Base-by-base conservation (phyloP, 2,888 invertebrate species). In the Pyrochroa serraticornis region DNA sequence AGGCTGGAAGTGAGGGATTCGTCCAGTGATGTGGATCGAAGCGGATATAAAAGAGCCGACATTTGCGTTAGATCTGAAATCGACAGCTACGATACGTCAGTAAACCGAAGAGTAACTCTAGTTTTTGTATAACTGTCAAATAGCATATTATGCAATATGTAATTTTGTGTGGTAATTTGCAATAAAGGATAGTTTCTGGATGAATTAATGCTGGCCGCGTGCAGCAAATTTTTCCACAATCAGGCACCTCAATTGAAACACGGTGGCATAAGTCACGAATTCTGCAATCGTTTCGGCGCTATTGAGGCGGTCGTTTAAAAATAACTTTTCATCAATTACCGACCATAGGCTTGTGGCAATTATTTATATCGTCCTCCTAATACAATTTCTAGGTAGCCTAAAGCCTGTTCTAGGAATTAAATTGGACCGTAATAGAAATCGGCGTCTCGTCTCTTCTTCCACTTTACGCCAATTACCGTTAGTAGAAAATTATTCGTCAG, bases 61-160 rank as follows among this genome's bases (percentile, higher is more conserved):
- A 78, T 83, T 66, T 83, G 82, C 60, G 83, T 83, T 1, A 75
- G 83, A 52, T 77, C 79, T 1, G 83, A 83, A 68, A 78, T 78
- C 31, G 83, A 83, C 62, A 83, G 82, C 66, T 83, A 83, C 51
- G 83, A 83, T 64, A 69, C 67, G 9, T 74, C 71, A n/a, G 82
- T 83, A 3, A 83, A 83, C 62, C 71, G 76, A 64, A 47, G 71
- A 36, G 80, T 81, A 8, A 82, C 81, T n/a, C 64, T 80, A 35
- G 71, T 79, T 39, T 77, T 80, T 68, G 58, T 69, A 36, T 65
- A 64, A 67, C n/a, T 12, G 10, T 13, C 42, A n/a, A n/a, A n/a
- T n/a, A n/a, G n/a, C n/a, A 10, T 35, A 35, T 35, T 10, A 22
- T 22, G 22, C 22, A 22, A 22, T 22, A 5, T 22, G 5, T 3